A percentile compares a stretch with the other conserved stretches of the same genome.
phyloP scores from a whole-genome alignment of 2,888 invertebrate genomes.

The Hymenopus coronatus region DNA sequence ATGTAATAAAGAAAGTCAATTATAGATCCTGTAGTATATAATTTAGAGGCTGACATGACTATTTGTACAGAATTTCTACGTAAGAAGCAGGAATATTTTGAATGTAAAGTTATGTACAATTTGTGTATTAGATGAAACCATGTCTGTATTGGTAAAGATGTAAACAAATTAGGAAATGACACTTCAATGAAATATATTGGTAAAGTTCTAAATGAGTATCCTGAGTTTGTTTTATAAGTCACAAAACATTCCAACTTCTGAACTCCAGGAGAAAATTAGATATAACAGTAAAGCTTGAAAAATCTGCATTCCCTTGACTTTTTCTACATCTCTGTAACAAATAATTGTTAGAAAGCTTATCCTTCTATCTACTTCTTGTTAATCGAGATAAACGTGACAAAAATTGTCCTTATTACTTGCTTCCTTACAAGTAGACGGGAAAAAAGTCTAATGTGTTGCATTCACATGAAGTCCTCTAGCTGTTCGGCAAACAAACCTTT shows the following conservation, averaged over 20 bases:
- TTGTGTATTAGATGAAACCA: constrained; percentile 7
- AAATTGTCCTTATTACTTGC: too few relatives aligned
- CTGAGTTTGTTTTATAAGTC: neutral
- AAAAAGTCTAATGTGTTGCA: too few relatives aligned
- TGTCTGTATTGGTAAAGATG: neutral
- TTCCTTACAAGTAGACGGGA: too few relatives aligned
- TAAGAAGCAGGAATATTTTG: constrained; percentile 16
- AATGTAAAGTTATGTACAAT: constrained; percentile 12
- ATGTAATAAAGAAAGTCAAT: constrained; percentile 15
- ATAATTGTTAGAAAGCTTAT: too few relatives aligned
- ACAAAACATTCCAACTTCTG: neutral
- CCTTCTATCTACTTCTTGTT: too few relatives aligned
- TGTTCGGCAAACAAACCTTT: too few relatives aligned
- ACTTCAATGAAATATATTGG: neutral
- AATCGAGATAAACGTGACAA: too few relatives aligned
- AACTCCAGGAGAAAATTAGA: too few relatives aligned
- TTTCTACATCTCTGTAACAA: too few relatives aligned
- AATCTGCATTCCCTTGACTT: too few relatives aligned
- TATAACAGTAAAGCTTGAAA: too few relatives aligned
- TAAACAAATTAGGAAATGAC: neutral
- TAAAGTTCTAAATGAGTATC: neutral
- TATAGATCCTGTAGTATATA: constrained; percentile 15
- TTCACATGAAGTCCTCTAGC: too few relatives aligned
- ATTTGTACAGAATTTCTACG: constrained; percentile 18
- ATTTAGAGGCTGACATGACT: neutral